These are phyloP conservation scores for Eudyptes chrysolophus DNA, from an alignment of 2,113 vertebrate species.

Conservation along the genomic window DNA sequence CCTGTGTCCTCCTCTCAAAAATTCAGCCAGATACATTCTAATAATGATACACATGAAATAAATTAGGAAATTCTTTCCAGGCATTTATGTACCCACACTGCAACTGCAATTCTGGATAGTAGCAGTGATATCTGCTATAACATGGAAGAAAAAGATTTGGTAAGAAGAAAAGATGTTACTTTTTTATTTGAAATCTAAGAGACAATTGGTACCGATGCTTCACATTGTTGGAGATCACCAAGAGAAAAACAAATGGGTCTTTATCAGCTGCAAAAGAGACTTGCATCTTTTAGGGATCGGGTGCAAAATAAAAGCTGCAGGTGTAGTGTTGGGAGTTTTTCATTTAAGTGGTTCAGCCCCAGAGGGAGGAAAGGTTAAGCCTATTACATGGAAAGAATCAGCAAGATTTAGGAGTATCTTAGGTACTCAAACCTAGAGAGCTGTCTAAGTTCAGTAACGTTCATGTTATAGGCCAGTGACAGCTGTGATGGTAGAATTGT, in stretches of 20 bases:
- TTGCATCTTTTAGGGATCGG: background rate
- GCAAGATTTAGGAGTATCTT: background rate
- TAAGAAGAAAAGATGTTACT: background rate
- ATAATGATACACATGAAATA: background rate
- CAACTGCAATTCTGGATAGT: background rate
- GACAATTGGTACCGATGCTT: accelerated
- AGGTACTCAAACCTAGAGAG: background rate
- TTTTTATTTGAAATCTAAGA: background rate
- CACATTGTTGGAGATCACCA: background rate
- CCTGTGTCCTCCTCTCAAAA: background rate
- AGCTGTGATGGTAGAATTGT: background rate
- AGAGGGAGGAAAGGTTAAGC: background rate
- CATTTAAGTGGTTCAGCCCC: background rate
- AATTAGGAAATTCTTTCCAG: background rate
- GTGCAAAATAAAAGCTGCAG: background rate
- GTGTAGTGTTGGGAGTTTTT: background rate
- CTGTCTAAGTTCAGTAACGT: background rate
- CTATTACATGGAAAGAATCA: background rate
- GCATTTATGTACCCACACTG: background rate
- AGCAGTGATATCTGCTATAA: background rate
- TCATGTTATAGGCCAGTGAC: background rate
- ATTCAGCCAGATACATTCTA: background rate
- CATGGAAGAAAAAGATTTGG: background rate
- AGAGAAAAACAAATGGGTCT: background rate
- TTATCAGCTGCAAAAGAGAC: background rate